phyloP scores from a whole-genome alignment of 1,140 invertebrate genomes.

The Sitobion miscanthi region DNA sequence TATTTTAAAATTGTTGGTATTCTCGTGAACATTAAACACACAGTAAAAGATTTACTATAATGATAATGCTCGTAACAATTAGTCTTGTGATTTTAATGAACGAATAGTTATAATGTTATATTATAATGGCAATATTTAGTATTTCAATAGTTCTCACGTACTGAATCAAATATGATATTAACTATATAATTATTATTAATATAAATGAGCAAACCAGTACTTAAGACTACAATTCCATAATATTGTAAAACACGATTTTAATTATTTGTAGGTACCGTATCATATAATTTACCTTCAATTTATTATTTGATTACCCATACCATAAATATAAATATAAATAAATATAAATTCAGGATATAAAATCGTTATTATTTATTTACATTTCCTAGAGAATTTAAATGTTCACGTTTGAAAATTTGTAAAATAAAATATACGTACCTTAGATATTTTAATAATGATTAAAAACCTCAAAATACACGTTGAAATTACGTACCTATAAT shows the following conservation, averaged over 20 bases:
- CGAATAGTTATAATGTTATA: neutral
- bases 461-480: neutral
- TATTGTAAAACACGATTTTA: slow-evolving; percentile 25
- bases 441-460: neutral
- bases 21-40: neutral
- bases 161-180: neutral
- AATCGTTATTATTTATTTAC: neutral
- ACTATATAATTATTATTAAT: slow-evolving; percentile 21
- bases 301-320: neutral
- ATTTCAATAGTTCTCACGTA: neutral
- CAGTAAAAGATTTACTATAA: neutral
- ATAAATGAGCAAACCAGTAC: neutral
- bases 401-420: neutral
- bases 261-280: neutral
- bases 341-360: neutral
- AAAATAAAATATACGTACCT: neutral
- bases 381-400: neutral
- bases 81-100: neutral
- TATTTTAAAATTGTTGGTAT: neutral
- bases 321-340: neutral
- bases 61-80: neutral
- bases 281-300: slow-evolving; percentile 4
- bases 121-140: neutral
- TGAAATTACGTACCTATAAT: neutral
- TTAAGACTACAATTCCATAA: neutral